Evolutionary conservation across 1,140 invertebrate genomes (phyloP).

Genomic region (Varroa destructor): DNA sequence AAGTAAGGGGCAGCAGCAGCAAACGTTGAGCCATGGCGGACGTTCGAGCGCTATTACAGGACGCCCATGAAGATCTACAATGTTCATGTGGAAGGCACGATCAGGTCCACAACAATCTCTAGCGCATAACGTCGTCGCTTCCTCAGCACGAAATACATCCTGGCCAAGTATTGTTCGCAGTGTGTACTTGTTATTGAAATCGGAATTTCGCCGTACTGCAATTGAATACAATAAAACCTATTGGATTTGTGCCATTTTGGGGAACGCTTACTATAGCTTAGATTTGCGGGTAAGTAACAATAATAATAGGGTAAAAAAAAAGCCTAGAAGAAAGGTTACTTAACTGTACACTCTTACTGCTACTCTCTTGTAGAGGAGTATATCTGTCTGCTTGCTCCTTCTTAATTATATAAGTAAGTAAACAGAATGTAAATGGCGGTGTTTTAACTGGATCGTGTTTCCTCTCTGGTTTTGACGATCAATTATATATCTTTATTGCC

Average conservation of each 20-base stretch:
- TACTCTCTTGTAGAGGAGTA: too few species aligned
- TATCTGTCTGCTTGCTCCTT: too few species aligned
- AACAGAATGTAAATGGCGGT: too few species aligned
- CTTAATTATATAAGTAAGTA: too few species aligned
- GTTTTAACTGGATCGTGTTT: too few species aligned
- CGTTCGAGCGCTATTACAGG: constrained; percentile 9
- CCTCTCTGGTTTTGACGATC: too few species aligned
- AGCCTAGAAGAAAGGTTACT: too few species aligned
- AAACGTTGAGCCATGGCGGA: constrained; percentile 20
- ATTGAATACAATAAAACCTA: neutral
- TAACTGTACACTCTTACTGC: too few species aligned
- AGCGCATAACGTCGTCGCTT: constrained; percentile 18
- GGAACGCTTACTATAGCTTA: too few species aligned
- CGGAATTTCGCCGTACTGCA: constrained; percentile 20
- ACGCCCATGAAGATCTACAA: constrained; percentile 23
- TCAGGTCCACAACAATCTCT: constrained; percentile 18
- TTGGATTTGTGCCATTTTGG: neutral
- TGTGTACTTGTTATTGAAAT: constrained; percentile 27
- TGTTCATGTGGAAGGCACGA: constrained; percentile 24
- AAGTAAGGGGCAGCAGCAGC: constrained; percentile 11
- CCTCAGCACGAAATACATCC: constrained; percentile 20
- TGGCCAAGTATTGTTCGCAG: constrained; percentile 22
- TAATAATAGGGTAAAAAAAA: too few species aligned
- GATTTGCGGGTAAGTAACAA: too few species aligned
- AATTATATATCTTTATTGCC: too few species aligned